Conservation (phyloP, 30 jellyfish, hydroid and myxozoan species). For the Morbakka virulenta region DNA sequence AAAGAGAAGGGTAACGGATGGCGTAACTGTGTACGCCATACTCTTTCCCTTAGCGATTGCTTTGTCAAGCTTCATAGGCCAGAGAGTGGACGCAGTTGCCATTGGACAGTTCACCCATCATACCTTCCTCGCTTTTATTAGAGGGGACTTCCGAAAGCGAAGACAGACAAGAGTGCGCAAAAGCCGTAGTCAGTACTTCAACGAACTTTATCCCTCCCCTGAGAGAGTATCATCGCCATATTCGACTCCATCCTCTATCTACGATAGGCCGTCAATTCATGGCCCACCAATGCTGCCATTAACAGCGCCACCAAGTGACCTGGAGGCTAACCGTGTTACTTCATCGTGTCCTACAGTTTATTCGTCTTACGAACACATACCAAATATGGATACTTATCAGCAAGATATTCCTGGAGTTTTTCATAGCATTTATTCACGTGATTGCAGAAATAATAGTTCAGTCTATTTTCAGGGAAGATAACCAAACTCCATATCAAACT, state of each 20-base stretch:
- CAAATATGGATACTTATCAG: not conserved
- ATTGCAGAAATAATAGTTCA: not conserved
- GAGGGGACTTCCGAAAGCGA: slow-evolving; percentile 22
- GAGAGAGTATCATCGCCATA: not conserved
- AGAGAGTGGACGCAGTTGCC: slow-evolving; percentile 84
- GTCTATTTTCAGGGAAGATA: not conserved
- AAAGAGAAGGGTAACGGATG: slow-evolving; percentile 74
- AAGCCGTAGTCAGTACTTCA: not conserved
- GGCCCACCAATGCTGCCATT: not conserved
- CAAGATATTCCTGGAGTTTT: not conserved
- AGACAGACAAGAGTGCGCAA: not conserved
- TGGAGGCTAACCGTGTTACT: not conserved
- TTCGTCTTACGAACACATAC: not conserved
- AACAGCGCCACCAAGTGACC: not conserved
- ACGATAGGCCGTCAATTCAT: not conserved
- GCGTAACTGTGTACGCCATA: slow-evolving; percentile 86
- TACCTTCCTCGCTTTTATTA: slow-evolving; percentile 53
- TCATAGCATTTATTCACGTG: not conserved
- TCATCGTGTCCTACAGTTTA: not conserved
- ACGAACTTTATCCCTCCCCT: not conserved
- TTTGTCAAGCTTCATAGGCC: slow-evolving; percentile 86
- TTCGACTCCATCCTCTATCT: not conserved
- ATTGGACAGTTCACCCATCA: slow-evolving; percentile 94
- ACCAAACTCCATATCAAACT: not conserved
- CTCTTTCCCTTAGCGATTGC: slow-evolving; percentile 83